phyloP scores from a whole-genome alignment of 2,888 invertebrate genomes.

The Volucella inanis region DNA sequence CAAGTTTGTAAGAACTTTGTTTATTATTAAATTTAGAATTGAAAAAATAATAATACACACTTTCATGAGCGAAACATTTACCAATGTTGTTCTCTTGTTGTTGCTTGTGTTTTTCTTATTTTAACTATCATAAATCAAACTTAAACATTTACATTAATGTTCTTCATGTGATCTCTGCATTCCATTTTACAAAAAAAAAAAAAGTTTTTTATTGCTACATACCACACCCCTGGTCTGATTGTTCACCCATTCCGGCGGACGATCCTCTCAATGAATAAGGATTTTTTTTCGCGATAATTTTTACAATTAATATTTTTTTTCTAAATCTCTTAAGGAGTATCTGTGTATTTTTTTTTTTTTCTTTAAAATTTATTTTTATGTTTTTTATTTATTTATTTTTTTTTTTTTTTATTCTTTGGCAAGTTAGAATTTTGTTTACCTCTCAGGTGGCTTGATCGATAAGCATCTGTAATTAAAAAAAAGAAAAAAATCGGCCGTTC shows the following conservation, averaged over 20 bases:
- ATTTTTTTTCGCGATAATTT: conserved; percentile 48
- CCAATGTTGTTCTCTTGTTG: conserved; percentile 56
- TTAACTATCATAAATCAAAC: not conserved
- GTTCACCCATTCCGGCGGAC: conserved; percentile 76
- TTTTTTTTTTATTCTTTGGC: conserved; percentile 69
- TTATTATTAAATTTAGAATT: too few relatives aligned
- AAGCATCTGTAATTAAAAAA: conserved; percentile 90
- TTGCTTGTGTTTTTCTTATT: too few relatives aligned
- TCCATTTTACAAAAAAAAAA: conserved; percentile 47
- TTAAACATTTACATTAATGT: conserved; percentile 39
- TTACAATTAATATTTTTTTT: conserved; percentile 50
- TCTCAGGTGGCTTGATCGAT: conserved; percentile 90
- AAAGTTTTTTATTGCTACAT: conserved; percentile 55
- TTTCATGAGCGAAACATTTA: conserved; percentile 47
- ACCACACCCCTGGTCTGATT: conserved; percentile 77
- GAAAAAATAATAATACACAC: conserved; percentile 22
- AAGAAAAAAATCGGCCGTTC: conserved; percentile 81
- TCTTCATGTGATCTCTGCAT: conserved; percentile 69
- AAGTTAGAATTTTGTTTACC: conserved; percentile 84
- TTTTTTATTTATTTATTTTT: conserved; percentile 77
- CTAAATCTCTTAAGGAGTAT: conserved; percentile 61
- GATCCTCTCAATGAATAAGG: conserved; percentile 68
- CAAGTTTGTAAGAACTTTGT: too few relatives aligned
- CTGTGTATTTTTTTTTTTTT: conserved; percentile 61
- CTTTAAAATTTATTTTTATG: conserved; percentile 76